Evolutionary conservation across 2,113 vertebrate genomes (phyloP).

Genomic region (Notiomystis cincta): DNA sequence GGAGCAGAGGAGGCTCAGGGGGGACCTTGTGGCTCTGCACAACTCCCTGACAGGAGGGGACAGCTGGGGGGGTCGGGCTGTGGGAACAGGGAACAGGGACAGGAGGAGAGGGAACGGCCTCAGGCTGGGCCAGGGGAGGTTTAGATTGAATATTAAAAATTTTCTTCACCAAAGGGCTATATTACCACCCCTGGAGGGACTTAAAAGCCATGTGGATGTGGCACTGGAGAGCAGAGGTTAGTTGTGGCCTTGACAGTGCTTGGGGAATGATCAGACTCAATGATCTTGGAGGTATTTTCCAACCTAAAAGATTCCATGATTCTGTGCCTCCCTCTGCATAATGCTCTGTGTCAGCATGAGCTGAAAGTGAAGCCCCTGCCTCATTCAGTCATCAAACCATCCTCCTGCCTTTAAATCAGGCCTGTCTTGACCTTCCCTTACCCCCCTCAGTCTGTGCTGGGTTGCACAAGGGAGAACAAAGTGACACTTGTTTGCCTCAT

Average conservation of each 20-base stretch:
- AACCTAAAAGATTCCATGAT: background rate
- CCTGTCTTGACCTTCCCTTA: constrained; percentile 27
- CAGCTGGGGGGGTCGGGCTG: accelerated
- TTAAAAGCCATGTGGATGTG: background rate
- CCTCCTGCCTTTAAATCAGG: constrained; percentile 25
- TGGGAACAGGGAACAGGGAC: background rate
- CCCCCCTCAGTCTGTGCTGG: background rate
- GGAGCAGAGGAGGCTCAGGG: background rate
- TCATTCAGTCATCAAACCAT: background rate
- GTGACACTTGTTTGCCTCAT: constrained; percentile 32
- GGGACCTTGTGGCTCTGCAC: background rate
- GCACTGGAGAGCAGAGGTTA: background rate
- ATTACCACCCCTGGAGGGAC: background rate
- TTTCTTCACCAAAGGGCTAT: background rate
- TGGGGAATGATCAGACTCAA: background rate
- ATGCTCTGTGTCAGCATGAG: background rate
- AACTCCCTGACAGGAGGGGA: background rate
- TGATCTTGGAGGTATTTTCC: background rate
- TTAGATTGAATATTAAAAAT: background rate
- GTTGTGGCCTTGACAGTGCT: background rate
- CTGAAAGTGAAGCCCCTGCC: background rate
- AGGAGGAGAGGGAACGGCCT: accelerated
- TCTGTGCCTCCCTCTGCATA: background rate
- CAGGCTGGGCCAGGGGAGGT: accelerated
- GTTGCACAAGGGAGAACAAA: constrained; percentile 50